Percentiles rank a stretch among this genome's conserved stretches.
phyloP scores from a whole-genome alignment of 2,113 vertebrate species.

The Gnathonemus echidnorhynchus region DNA sequence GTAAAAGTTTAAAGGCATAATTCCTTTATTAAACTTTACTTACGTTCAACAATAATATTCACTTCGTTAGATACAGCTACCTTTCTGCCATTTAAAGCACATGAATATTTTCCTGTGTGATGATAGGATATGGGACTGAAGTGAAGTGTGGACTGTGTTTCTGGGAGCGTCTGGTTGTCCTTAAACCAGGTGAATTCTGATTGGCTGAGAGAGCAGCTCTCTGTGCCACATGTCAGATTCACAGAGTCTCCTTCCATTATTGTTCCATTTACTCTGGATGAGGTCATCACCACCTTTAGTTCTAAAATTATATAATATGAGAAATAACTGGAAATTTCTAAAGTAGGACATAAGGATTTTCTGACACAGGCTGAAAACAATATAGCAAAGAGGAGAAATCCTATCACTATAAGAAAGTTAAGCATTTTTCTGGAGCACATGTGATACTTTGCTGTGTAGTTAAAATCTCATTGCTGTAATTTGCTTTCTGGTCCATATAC shows the following conservation, averaged over 20 bases:
- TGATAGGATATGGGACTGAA: background rate
- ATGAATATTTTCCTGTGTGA: constrained; percentile 28
- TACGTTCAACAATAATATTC: constrained; percentile 17
- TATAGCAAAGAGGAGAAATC: no score
- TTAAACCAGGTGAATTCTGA: constrained; percentile 31
- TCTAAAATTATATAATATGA: background rate
- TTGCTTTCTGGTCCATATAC: no score
- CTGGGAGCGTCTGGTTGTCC: background rate
- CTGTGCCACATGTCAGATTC: constrained; percentile 18
- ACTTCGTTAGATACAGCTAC: background rate
- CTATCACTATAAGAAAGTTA: no score
- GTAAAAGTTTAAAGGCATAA: no score
- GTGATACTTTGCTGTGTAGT: no score
- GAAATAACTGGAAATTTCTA: no score
- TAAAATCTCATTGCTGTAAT: no score
- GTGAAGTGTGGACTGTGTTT: constrained; percentile 18
- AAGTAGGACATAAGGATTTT: no score
- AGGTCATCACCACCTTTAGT: constrained; percentile 1
- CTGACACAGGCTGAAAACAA: no score
- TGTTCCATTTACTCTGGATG: background rate
- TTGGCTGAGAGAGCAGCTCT: constrained; percentile 15
- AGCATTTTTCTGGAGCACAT: no score
- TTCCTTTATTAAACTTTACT: background rate
- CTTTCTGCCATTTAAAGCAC: constrained; percentile 9
- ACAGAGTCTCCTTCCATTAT: constrained; percentile 24